These are phyloP conservation scores for Augiades crinisus DNA, from an alignment of 2,888 invertebrate species.

Conservation along the genomic window DNA sequence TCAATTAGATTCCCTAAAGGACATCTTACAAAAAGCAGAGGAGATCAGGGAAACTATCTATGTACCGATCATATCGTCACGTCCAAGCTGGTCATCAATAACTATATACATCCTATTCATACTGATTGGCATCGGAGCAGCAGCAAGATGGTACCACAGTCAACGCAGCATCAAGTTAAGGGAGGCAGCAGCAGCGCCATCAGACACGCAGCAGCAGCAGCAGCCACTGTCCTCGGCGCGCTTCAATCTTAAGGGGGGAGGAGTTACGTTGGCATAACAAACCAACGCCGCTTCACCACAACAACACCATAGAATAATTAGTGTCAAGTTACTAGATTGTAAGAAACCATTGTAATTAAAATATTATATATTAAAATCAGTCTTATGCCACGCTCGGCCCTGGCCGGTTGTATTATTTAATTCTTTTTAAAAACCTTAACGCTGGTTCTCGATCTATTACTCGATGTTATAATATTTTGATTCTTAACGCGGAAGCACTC, in stretches of 20 bases:
- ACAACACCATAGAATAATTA: no score
- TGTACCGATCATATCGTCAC: slow-evolving; percentile 7
- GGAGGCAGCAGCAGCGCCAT: not conserved
- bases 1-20: slow-evolving; percentile 27
- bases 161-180: not conserved
- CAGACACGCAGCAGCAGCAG: slow-evolving; percentile 3
- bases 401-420: no score
- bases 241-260: slow-evolving; percentile 30
- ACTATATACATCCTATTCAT: not conserved
- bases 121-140: not conserved
- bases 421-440: no score
- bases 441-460: no score
- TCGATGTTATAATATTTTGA: no score
- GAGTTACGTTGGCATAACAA: no score
- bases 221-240: slow-evolving; percentile 24
- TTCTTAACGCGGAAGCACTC: no score
- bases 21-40: slow-evolving; percentile 21
- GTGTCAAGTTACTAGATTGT: no score
- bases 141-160: slow-evolving; percentile 11
- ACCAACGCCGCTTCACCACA: no score
- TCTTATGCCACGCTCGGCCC: no score
- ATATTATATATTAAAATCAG: no score
- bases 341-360: no score
- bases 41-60: slow-evolving; percentile 8
- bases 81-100: slow-evolving; percentile 10